phyloP scores from a whole-genome alignment of 1,140 invertebrate genomes.

The Adoxophyes honmai region DNA sequence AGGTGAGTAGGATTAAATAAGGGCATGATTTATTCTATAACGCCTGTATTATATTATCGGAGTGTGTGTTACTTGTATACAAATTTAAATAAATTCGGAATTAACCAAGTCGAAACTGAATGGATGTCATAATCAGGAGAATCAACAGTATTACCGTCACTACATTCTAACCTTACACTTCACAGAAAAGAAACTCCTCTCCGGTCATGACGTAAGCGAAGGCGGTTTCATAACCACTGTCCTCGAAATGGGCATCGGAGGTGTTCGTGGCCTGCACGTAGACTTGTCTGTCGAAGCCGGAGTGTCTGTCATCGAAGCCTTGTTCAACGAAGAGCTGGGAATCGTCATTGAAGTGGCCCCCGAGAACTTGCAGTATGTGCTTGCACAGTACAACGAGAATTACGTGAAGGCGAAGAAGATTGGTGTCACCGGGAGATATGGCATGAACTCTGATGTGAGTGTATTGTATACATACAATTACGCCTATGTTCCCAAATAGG shows the following conservation, averaged over 20 bases:
- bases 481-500: no score
- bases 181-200: conserved; percentile 83
- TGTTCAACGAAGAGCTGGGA: conserved; percentile 96
- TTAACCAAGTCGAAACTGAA: no score
- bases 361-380: conserved; percentile 78
- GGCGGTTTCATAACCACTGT: conserved; percentile 94
- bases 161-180: neutral
- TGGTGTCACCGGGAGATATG: conserved; percentile 83
- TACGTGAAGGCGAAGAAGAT: conserved; percentile 84
- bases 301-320: conserved; percentile 79
- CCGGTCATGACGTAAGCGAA: conserved; percentile 98
- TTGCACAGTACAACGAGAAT: conserved; percentile 78
- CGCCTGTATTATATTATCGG: no score
- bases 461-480: no score
- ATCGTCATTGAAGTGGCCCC: conserved; percentile 91
- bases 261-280: conserved; percentile 88
- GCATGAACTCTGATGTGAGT: conserved; percentile 79
- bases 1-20: conserved; percentile 71
- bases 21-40: no score
- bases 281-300: conserved; percentile 79
- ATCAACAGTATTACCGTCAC: no score
- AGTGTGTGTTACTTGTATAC: no score
- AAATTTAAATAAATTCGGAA: no score
- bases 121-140: no score
- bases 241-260: conserved; percentile 97